Conservation (phyloP, 2,113 vertebrate genomes). For the Cephalopterus ornatus region DNA sequence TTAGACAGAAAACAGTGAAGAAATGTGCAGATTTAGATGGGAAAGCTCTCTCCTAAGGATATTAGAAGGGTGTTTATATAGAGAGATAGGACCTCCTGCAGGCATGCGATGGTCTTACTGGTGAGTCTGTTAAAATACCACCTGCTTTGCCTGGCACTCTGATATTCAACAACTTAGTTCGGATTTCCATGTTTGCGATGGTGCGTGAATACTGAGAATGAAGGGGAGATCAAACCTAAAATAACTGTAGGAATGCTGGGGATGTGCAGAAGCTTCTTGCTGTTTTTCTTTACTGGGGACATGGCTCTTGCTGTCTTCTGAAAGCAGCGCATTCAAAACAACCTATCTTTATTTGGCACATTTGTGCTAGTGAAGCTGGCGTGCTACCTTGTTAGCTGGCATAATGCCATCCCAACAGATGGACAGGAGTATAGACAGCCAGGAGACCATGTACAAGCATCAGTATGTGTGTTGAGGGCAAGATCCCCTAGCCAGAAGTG, state of each 20-base stretch:
- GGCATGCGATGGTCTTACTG: conserved; percentile 1
- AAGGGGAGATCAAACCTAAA: neutral
- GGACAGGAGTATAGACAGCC: conserved; percentile 69
- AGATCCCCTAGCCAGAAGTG: conserved; percentile 56
- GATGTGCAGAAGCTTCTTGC: neutral
- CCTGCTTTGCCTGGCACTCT: conserved; percentile 60
- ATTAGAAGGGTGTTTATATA: neutral
- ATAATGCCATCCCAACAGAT: conserved; percentile 73
- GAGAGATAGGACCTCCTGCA: neutral
- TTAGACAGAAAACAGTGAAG: neutral
- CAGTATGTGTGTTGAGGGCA: conserved; percentile 60
- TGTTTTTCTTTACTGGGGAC: neutral
- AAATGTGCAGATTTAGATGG: neutral
- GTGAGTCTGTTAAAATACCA: conserved; percentile 50
- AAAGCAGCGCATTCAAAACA: conserved; percentile 32
- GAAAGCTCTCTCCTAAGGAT: neutral
- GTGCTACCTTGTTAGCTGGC: conserved; percentile 69
- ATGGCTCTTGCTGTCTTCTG: conserved; percentile 2
- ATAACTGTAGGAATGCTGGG: neutral
- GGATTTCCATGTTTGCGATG: conserved; percentile 2
- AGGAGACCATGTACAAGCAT: conserved; percentile 69
- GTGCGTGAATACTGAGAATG: conserved; percentile 10
- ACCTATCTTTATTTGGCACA: conserved; percentile 57
- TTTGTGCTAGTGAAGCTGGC: conserved; percentile 56
- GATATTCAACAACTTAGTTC: neutral